Percentiles rank a stretch among this genome's conserved stretches.
phyloP scores from a whole-genome alignment of 2,797 vertebrate genomes.

The Gambusia yucatana region DNA sequence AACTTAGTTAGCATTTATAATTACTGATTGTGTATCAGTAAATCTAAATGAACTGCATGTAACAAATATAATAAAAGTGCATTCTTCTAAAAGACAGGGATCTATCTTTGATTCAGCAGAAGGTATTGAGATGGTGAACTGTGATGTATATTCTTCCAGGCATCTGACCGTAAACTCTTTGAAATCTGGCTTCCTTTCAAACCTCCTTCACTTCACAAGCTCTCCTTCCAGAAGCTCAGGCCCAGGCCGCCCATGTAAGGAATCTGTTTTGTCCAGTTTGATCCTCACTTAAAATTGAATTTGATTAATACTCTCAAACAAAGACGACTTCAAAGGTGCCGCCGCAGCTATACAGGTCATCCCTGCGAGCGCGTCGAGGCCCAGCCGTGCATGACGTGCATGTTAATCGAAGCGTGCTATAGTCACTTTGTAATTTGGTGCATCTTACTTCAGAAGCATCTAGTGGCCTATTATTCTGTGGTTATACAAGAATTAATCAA shows the following conservation, averaged over 20 bases:
- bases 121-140: constrained; percentile 28
- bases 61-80: constrained; percentile 2
- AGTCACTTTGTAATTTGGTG: constrained; percentile 48
- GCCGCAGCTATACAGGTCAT: constrained; percentile 43
- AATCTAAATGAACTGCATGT: constrained; percentile 5
- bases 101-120: constrained; percentile 13
- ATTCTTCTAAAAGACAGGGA: constrained; percentile 11
- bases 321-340: constrained; percentile 60
- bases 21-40: not conserved
- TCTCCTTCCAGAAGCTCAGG: constrained; percentile 23
- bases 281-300: constrained; percentile 49
- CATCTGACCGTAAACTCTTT: constrained; percentile 50
- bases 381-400: constrained; percentile 30
- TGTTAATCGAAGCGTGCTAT: constrained; percentile 55
- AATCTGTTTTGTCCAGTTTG: constrained; percentile 51
- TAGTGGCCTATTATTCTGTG: constrained; percentile 34
- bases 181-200: constrained; percentile 51
- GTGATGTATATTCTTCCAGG: constrained; percentile 41
- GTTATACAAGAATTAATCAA: constrained; percentile 44
- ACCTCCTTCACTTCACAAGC: constrained; percentile 23
- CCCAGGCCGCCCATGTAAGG: constrained; percentile 23
- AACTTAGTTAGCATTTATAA: too few species aligned
- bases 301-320: constrained; percentile 56
- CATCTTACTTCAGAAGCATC: constrained; percentile 41
- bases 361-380: constrained; percentile 31